These are phyloP conservation scores for Amiota communis DNA, from an alignment of 2,888 invertebrate species.

Conservation along the genomic window DNA sequence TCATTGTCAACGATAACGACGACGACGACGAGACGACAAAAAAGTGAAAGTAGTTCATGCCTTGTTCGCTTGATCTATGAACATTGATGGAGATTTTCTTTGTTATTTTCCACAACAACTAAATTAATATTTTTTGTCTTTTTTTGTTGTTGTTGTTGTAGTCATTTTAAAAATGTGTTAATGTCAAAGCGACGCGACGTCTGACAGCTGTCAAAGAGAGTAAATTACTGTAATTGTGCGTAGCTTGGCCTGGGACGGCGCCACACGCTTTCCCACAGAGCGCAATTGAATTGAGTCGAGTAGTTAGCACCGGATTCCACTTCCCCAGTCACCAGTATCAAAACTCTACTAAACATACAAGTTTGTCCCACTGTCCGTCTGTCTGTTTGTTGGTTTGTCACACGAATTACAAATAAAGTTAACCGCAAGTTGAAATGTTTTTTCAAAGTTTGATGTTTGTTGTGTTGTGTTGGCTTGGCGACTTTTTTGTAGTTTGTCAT, in stretches of 20 bases:
- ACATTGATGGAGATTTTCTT: neutral
- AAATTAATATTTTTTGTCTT: constrained; percentile 24
- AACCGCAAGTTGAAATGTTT: too few species aligned
- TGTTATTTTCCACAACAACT: constrained; percentile 19
- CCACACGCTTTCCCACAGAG: constrained; percentile 17
- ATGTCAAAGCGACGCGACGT: constrained; percentile 41
- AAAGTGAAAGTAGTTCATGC: constrained; percentile 30
- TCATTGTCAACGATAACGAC: neutral
- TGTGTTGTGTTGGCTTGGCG: too few species aligned
- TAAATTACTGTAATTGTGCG: constrained; percentile 45
- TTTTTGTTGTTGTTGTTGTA: neutral
- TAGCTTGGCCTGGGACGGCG: constrained; percentile 49
- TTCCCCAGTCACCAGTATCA: too few species aligned
- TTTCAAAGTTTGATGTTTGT: too few species aligned
- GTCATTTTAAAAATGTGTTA: constrained; percentile 27
- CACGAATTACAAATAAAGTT: too few species aligned
- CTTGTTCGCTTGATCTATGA: constrained; percentile 4
- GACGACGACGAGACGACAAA: neutral
- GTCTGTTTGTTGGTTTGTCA: neutral
- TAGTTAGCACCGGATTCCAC: too few species aligned
- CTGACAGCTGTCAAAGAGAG: constrained; percentile 71
- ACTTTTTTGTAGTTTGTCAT: too few species aligned
- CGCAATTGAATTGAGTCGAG: too few species aligned
- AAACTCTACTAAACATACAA: too few species aligned
- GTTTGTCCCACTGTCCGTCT: neutral